Percentiles rank a stretch among this genome's conserved stretches.
phyloP scores from a whole-genome alignment of 2,113 vertebrate genomes.

The Patagioenas fasciata region DNA sequence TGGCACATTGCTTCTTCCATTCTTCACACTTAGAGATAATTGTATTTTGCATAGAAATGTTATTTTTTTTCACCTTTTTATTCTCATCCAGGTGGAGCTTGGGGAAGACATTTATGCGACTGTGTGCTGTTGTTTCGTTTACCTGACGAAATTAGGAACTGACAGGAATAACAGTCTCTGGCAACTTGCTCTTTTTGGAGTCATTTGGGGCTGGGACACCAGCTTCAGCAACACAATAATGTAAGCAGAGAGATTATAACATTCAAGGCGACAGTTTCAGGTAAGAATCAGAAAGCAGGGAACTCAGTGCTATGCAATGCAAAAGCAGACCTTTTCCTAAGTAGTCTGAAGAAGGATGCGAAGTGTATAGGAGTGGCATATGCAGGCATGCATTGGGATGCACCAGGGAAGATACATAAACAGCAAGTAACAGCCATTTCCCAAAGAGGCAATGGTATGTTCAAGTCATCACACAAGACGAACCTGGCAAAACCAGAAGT shows the following conservation, averaged over 20 bases:
- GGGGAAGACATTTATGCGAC: not conserved
- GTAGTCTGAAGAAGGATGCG: not conserved
- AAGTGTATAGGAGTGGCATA: not conserved
- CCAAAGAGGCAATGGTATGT: fast-evolving
- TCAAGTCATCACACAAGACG: not conserved
- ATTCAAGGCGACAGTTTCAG: not conserved
- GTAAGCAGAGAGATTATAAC: not conserved
- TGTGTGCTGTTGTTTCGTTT: not conserved
- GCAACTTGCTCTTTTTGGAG: not conserved
- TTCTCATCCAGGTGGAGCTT: not conserved
- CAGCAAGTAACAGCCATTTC: not conserved
- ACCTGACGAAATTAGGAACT: not conserved
- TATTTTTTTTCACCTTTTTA: not conserved
- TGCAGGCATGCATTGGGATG: not conserved
- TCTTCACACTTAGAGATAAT: not conserved
- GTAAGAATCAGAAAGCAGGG: not conserved
- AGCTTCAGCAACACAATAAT: not conserved
- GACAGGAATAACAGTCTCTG: not conserved
- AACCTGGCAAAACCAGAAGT: not conserved
- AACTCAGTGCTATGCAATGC: not conserved
- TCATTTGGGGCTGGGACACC: not conserved
- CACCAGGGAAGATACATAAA: not conserved
- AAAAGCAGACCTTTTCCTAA: not conserved
- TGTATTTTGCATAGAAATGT: not conserved
- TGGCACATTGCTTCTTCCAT: not conserved